Evolutionary conservation across 2,888 invertebrate genomes (phyloP).

Genomic region (Catocala fraxini): DNA sequence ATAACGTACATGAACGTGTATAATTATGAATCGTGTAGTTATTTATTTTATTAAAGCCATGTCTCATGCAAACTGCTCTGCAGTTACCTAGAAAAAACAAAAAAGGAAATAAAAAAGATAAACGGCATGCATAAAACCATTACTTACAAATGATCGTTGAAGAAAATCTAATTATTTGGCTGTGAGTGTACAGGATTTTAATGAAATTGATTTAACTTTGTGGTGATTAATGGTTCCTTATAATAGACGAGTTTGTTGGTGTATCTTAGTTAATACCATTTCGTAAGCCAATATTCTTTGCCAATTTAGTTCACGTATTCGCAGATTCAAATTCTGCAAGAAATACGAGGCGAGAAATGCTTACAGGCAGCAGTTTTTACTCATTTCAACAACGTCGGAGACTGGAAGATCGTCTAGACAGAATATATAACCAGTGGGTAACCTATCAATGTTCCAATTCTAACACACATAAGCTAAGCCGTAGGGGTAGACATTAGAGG

Average conservation of each 20-base stretch:
- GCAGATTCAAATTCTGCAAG: slow-evolving; percentile 25
- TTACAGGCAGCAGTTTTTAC: slow-evolving; percentile 24
- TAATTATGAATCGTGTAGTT: slow-evolving; percentile 71
- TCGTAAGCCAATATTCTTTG: slow-evolving; percentile 25
- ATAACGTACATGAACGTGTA: slow-evolving; percentile 81
- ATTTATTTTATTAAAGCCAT: slow-evolving; percentile 79
- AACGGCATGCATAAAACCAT: slow-evolving; percentile 63
- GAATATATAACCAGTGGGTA: slow-evolving; percentile 58
- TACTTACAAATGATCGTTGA: slow-evolving; percentile 39
- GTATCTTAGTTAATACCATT: slow-evolving; percentile 8
- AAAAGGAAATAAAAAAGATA: slow-evolving; percentile 55
- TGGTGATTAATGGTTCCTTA: slow-evolving; percentile 15
- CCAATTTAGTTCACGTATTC: slow-evolving; percentile 28
- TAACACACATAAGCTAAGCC: slow-evolving; percentile 80
- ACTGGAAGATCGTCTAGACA: slow-evolving; percentile 59
- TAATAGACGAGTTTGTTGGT: slow-evolving; percentile 11
- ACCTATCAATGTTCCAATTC: slow-evolving; percentile 60
- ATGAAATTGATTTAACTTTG: slow-evolving; percentile 25
- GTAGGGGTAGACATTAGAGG: slow-evolving; percentile 63
- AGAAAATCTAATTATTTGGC: slow-evolving; percentile 27
- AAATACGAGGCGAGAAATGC: slow-evolving; percentile 36
- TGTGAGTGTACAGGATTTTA: slow-evolving; percentile 38
- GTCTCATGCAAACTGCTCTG: slow-evolving; percentile 78
- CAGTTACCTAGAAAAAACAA: slow-evolving; percentile 77
- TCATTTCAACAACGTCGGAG: slow-evolving; percentile 59